Evolutionary conservation across 1,140 invertebrate genomes (phyloP).

Genomic region (Cotesia chilonis): DNA sequence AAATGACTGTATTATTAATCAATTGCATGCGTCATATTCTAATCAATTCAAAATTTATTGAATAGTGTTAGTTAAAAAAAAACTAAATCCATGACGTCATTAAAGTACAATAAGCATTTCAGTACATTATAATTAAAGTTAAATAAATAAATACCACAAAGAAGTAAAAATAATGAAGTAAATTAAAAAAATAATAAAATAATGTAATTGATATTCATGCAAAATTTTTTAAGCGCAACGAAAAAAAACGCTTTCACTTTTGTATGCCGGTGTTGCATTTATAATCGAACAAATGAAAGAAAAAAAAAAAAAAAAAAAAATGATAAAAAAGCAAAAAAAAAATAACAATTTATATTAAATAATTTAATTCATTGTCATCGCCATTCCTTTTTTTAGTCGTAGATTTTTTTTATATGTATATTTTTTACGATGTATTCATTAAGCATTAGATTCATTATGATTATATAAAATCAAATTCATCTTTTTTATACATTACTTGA

Average conservation of each 20-base stretch:
- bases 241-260: constrained; percentile 23
- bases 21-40: constrained; percentile 39
- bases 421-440: constrained; percentile 22
- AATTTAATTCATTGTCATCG: constrained; percentile 13
- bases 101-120: constrained; percentile 34
- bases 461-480: constrained; percentile 12
- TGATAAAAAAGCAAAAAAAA: not conserved
- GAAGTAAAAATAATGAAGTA: not conserved
- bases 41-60: constrained; percentile 38
- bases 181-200: constrained; percentile 18
- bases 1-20: constrained; percentile 39
- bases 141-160: too few species aligned
- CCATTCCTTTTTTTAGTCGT: constrained; percentile 25
- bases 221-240: constrained; percentile 29
- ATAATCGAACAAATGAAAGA: constrained; percentile 4
- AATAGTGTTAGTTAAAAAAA: constrained; percentile 21
- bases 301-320: not conserved
- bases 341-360: constrained; percentile 12
- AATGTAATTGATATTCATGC: constrained; percentile 18
- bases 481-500: constrained; percentile 11
- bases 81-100: constrained; percentile 37
- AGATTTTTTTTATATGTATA: constrained; percentile 33
- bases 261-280: constrained; percentile 16
- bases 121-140: constrained; percentile 9
- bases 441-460: constrained; percentile 8